These are phyloP conservation scores for Dreissena polymorpha DNA, from an alignment of 1,140 invertebrate genomes.

Conservation along the genomic window DNA sequence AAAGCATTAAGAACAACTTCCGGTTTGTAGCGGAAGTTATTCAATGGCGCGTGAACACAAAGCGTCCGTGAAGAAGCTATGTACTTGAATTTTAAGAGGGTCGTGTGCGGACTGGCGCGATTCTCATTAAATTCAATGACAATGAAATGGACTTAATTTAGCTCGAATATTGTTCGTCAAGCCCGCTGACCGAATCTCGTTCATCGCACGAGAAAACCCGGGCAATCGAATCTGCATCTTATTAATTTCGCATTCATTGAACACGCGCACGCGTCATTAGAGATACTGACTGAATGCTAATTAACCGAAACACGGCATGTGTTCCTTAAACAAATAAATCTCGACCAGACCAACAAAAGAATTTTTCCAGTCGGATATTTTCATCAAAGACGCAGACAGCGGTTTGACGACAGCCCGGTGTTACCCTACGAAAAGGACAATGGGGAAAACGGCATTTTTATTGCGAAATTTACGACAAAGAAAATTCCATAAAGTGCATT, in stretches of 20 bases:
- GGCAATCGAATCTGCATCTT: slow-evolving; percentile 47
- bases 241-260: slow-evolving; percentile 51
- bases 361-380: too few relatives aligned
- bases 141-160: too few relatives aligned
- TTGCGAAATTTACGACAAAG: too few relatives aligned
- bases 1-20: slow-evolving; percentile 17
- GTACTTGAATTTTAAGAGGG: too few relatives aligned
- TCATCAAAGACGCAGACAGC: too few relatives aligned
- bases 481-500: too few relatives aligned
- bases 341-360: not conserved
- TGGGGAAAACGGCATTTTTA: too few relatives aligned
- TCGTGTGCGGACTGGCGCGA: too few relatives aligned
- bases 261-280: slow-evolving; percentile 24
- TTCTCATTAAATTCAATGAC: too few relatives aligned
- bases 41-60: slow-evolving; percentile 38
- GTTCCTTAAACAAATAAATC: slow-evolving; percentile 36
- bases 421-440: too few relatives aligned
- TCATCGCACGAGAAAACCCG: not conserved
- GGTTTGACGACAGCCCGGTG: too few relatives aligned
- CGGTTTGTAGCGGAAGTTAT: slow-evolving; percentile 23
- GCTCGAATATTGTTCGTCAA: not conserved
- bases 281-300: slow-evolving; percentile 1
- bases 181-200: not conserved
- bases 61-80: slow-evolving; percentile 1
- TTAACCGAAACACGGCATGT: not conserved